A percentile compares a stretch with the other conserved stretches of the same genome.
These are phyloP conservation scores for Heterohyrax brucei DNA, from an alignment of 2,797 vertebrate genomes.

Conservation along the genomic window DNA sequence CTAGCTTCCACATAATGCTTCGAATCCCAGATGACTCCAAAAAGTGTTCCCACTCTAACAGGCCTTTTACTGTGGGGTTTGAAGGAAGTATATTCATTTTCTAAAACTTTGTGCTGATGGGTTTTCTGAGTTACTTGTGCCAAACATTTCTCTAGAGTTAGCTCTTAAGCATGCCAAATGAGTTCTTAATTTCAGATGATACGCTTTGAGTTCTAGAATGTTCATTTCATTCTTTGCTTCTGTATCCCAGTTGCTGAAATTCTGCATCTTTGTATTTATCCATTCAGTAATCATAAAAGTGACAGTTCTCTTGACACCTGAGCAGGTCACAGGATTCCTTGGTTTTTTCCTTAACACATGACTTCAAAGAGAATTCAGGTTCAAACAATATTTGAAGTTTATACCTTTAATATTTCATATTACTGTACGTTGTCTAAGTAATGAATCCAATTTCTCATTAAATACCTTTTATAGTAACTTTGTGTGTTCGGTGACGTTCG, in stretches of 20 bases:
- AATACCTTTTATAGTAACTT: conserved; percentile 8
- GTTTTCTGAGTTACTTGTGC: conserved; percentile 1
- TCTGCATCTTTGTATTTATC: conserved; percentile 23
- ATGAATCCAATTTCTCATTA: conserved; percentile 29
- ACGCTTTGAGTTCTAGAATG: conserved; percentile 27
- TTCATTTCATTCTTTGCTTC: conserved; percentile 21
- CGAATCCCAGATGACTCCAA: background rate
- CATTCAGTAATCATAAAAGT: conserved; percentile 17
- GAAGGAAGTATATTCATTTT: background rate
- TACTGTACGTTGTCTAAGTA: background rate
- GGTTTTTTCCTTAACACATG: conserved; percentile 22
- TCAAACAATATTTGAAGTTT: background rate
- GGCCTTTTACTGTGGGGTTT: background rate
- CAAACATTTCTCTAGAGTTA: background rate
- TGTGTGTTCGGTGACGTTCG: background rate
- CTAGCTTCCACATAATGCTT: background rate
- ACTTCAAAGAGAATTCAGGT: conserved; percentile 31
- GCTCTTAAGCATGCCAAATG: background rate
- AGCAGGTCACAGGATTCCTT: background rate
- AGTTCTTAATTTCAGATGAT: conserved; percentile 16
- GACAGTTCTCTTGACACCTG: background rate
- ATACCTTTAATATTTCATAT: background rate
- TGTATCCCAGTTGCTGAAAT: conserved; percentile 5
- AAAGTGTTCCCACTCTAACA: background rate
- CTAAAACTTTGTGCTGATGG: background rate